Base-by-base conservation (phyloP, 2,113 vertebrate genomes). In the Lutjanus erythropterus region DNA sequence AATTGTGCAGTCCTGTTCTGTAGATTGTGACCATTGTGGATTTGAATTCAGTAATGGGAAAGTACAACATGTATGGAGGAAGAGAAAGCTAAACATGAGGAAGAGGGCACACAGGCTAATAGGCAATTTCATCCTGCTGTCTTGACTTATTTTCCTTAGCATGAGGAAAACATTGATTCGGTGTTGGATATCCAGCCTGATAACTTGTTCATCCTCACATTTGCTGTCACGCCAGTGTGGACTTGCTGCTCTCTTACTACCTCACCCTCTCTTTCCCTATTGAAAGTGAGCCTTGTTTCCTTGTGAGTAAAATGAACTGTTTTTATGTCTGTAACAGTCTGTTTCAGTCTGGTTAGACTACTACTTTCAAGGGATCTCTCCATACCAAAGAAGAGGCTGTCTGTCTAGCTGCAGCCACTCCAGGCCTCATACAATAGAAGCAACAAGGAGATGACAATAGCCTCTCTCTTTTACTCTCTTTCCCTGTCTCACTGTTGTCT, bases 241-340 rank as follows among this genome's bases (percentile, higher is more conserved):
- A 37, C 29, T 21, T 12, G 21, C 25, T 50, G 18, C 49, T 71
- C 21, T 53, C 68, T 46, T 49, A 33, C 56, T 52, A 25, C 52
- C 33, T n/a, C 27, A 12, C 52, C 66, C 70, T 52, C 18, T 25
- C 27, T 31, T 8, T 46, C 31, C 29, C 33, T 16, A 1, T 49
- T 84, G 71, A 90, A 80, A 86, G 81, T 71, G 60, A 61, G 83
- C 75, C 39, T 85, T 81, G 73, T 88, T 5, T 80, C 42, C 46
- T 15, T 16, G 49, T 16, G 8, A 53, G 50, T 71, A 29, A 75
- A 78, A 77, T 68, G 15, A 56, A 67, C 70, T 70, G 39, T n/a
- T 37, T 64, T 78, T 35, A 47, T 61, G 67, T 67, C 60, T 27
- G n/a, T 18, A 50, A 37, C 55, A 68, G 84, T 70, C 62, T 60